A percentile compares a stretch with the other conserved stretches of the same genome.
Conservation (phyloP, 1,140 invertebrate species). For the Tetramorium parvispinum region DNA sequence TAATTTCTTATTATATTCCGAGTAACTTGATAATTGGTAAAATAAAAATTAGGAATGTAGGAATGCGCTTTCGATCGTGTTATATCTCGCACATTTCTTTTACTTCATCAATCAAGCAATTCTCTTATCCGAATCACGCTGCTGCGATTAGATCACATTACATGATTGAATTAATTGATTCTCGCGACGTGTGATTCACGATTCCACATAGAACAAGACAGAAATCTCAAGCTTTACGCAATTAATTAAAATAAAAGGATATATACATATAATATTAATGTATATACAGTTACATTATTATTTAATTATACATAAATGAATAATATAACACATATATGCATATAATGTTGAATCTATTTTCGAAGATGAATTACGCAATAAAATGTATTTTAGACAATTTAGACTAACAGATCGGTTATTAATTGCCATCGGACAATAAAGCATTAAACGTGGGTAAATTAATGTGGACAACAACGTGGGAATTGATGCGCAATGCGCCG, state of each 20-base stretch:
- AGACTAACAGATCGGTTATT: not conserved
- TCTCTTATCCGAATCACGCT: slow-evolving; percentile 27
- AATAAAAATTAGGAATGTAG: not conserved
- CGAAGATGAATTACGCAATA: not conserved
- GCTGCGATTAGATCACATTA: slow-evolving; percentile 9
- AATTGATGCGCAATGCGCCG: slow-evolving; percentile 20
- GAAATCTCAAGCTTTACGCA: not conserved
- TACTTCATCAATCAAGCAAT: not conserved
- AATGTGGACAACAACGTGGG: not conserved
- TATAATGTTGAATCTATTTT: not conserved
- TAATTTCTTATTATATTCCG: not conserved
- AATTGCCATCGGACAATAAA: not conserved
- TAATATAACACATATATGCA: not conserved
- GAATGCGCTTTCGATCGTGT: not conserved
- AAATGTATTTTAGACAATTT: not conserved
- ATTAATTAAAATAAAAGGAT: not conserved
- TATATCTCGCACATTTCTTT: not conserved
- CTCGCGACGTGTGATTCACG: not conserved
- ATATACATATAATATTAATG: not conserved
- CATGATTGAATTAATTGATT: slow-evolving; percentile 19
- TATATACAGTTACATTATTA: not conserved
- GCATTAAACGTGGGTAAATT: not conserved
- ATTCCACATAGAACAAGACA: not conserved
- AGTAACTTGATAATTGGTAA: not conserved
- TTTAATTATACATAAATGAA: not conserved